Conservation (phyloP, 2,113 vertebrate species). For the Corydoras sp. region DNA sequence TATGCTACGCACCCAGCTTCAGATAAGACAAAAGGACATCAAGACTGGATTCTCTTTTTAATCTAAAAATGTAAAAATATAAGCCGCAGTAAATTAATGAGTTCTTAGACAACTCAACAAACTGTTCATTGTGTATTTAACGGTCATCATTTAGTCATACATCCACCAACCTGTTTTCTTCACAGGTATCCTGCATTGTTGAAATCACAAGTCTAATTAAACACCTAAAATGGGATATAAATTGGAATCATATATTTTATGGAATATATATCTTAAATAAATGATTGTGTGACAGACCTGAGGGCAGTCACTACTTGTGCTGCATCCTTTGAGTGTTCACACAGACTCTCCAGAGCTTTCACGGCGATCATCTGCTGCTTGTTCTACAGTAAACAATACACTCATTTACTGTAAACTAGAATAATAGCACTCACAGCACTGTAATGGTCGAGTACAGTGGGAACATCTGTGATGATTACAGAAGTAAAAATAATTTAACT, state of each 20-base stretch:
- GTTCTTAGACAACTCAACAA: too few relatives aligned
- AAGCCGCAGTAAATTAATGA: too few relatives aligned
- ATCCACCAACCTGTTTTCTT: slow-evolving; percentile 65
- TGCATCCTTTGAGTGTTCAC: slow-evolving; percentile 68
- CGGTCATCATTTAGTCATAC: too few relatives aligned
- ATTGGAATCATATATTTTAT: too few relatives aligned
- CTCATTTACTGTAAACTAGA: not conserved
- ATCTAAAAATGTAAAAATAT: too few relatives aligned
- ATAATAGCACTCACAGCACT: not conserved
- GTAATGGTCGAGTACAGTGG: not conserved
- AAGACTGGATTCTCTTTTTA: slow-evolving; percentile 60
- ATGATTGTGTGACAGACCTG: slow-evolving; percentile 65
- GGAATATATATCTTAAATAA: too few relatives aligned
- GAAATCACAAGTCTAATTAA: slow-evolving; percentile 74
- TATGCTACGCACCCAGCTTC: slow-evolving; percentile 68
- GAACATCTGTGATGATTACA: not conserved
- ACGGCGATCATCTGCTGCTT: slow-evolving; percentile 68
- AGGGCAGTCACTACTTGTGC: slow-evolving; percentile 71
- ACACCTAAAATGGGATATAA: slow-evolving; percentile 65
- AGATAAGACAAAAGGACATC: slow-evolving; percentile 68
- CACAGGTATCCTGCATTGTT: slow-evolving; percentile 52
- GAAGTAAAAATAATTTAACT: too few relatives aligned
- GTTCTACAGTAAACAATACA: slow-evolving; percentile 63
- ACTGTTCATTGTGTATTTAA: too few relatives aligned
- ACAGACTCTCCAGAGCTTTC: slow-evolving; percentile 77